A percentile compares a stretch with the other conserved stretches of the same genome.
Conservation (phyloP, 92 coral and sea anemone genomes). For the Umimayanthus chanpuru region DNA sequence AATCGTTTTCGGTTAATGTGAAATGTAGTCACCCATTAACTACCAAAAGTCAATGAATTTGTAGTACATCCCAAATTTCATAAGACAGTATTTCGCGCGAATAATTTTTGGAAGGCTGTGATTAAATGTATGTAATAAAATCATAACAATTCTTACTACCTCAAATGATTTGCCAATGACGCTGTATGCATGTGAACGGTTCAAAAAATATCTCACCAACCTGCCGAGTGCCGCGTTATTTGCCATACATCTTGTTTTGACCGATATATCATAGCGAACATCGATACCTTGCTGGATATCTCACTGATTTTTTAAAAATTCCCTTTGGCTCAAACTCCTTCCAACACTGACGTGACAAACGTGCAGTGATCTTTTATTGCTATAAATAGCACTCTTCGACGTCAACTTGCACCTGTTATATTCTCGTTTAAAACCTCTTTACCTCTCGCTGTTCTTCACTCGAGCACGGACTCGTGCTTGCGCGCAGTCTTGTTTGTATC, state of each 20-base stretch:
- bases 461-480: neutral
- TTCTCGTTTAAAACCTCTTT: neutral
- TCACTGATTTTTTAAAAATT: neutral
- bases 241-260: neutral
- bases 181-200: neutral
- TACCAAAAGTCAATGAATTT: slow-evolving; percentile 6
- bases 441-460: slow-evolving; percentile 1
- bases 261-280: neutral
- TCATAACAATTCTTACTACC: neutral
- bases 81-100: neutral
- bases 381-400: slow-evolving; percentile 15
- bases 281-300: neutral
- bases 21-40: neutral
- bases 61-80: neutral
- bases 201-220: neutral
- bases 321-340: neutral
- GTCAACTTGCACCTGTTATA: slow-evolving; percentile 15
- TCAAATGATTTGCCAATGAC: too few species aligned
- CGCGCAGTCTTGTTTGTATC: neutral
- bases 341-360: slow-evolving; percentile 12
- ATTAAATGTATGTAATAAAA: neutral
- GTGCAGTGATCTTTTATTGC: slow-evolving; percentile 9
- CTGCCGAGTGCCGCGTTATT: neutral
- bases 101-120: neutral
- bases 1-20: neutral